Percentiles rank a stretch among this genome's conserved stretches.
phyloP scores from a whole-genome alignment of 2,113 vertebrate genomes.

The Lasiurus cinereus region DNA sequence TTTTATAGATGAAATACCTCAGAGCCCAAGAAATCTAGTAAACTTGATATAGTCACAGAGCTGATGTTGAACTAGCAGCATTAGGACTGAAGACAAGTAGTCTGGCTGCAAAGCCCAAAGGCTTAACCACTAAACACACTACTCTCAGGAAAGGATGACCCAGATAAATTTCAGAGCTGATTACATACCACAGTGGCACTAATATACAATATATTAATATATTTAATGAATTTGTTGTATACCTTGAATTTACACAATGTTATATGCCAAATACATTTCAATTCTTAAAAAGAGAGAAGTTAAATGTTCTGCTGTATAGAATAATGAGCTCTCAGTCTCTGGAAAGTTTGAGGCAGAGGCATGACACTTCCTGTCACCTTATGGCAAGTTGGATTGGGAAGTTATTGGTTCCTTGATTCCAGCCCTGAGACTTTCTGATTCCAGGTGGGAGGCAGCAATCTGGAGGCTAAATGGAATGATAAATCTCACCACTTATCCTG shows the following conservation, averaged over 20 bases:
- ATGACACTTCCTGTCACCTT: constrained; percentile 4
- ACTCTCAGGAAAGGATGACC: not conserved
- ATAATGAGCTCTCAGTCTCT: not conserved
- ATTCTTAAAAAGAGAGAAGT: not conserved
- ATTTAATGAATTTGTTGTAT: not conserved
- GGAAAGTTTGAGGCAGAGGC: constrained; percentile 6
- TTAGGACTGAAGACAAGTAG: not conserved
- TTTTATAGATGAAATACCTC: not conserved
- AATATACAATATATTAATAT: not conserved
- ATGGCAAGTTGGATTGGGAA: not conserved
- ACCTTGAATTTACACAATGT: not conserved
- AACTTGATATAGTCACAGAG: not conserved
- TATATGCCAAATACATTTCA: not conserved
- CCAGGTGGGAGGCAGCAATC: constrained; percentile 53
- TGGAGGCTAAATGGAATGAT: constrained; percentile 16
- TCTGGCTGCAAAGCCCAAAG: not conserved
- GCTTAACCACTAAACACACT: not conserved
- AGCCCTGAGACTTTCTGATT: constrained; percentile 55
- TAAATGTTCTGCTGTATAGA: constrained; percentile 1
- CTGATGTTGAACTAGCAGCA: not conserved
- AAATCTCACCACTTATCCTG: not conserved
- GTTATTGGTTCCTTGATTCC: constrained; percentile 5
- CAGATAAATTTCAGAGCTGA: not conserved
- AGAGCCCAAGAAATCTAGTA: not conserved
- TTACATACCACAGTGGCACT: not conserved